phyloP scores from a whole-genome alignment of 2,888 invertebrate genomes.

The Megastigmus dorsalis region DNA sequence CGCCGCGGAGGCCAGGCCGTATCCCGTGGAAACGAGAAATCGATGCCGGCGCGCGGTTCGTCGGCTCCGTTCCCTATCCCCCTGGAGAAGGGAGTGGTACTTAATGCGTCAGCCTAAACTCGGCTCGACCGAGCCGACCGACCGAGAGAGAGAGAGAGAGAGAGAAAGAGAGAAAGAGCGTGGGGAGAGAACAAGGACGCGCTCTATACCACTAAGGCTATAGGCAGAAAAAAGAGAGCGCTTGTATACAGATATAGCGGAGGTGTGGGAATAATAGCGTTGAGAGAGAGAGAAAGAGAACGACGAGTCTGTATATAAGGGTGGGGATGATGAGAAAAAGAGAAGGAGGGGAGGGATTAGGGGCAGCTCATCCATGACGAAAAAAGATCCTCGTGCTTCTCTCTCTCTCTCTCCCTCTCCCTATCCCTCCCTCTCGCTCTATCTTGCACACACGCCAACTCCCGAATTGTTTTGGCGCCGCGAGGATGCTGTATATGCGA shows the following conservation, averaged over 20 bases:
- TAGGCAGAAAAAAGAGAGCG: too few species aligned
- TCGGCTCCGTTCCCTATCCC: neutral
- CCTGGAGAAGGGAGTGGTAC: constrained; percentile 46
- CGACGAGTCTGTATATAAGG: too few species aligned
- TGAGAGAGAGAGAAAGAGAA: too few species aligned
- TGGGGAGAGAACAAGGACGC: neutral
- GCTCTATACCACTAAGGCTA: too few species aligned
- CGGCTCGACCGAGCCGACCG: neutral
- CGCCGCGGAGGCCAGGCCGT: constrained; percentile 20
- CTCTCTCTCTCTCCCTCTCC: too few species aligned
- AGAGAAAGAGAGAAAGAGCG: constrained; percentile 26
- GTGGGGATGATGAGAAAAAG: constrained; percentile 5
- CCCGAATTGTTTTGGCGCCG: constrained; percentile 42
- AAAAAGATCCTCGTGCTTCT: too few species aligned
- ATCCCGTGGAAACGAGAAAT: constrained; percentile 52
- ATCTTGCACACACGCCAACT: too few species aligned
- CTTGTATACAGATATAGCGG: too few species aligned
- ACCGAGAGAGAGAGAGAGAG: constrained; percentile 11
- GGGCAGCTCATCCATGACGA: constrained; percentile 7
- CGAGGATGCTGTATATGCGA: constrained; percentile 26
- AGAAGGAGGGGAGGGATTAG: constrained; percentile 30
- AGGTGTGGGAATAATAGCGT: too few species aligned
- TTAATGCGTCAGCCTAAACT: too few species aligned
- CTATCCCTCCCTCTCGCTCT: too few species aligned
- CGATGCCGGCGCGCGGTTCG: constrained; percentile 52